Base-by-base conservation (phyloP, 2,113 vertebrate species). In the Pyxicephalus adspersus region DNA sequence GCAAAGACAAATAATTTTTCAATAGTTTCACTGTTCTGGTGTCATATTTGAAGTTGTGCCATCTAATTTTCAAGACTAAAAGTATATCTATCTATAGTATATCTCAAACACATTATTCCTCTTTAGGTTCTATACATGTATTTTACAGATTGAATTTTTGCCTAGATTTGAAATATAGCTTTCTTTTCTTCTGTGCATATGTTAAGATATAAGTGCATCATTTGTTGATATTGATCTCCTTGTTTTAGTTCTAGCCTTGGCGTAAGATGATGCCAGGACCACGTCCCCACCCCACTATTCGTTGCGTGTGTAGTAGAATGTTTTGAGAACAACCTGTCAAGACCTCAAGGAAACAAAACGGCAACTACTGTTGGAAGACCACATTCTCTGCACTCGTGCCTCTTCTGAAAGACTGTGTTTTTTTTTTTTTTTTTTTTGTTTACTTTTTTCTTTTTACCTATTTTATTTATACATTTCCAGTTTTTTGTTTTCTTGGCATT, bases 171-270 rank as follows among this genome's bases (percentile, higher is more conserved):
- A n/a, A n/a, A n/a, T n/a, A n/a, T n/a, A n/a, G n/a, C n/a, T n/a
- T n/a, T n/a, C n/a, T n/a, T n/a, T n/a, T n/a, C n/a, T n/a, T n/a
- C n/a, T n/a, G n/a, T n/a, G n/a, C n/a, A n/a, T n/a, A n/a, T n/a
- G n/a, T n/a, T n/a, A n/a, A n/a, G n/a, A n/a, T n/a, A n/a, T n/a
- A n/a, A n/a, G 38, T 38, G 38, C 8, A 38, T 38, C 6, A 38
- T 38, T 38, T 38, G 38, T 9, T 38, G 11, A 38, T 38, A 38
- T 38, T 38, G 11, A 4, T 38, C 38, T 9, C 38, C 38, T 38
- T 38, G 38, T 86, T 91, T 61, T 87, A 95, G 93, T 95, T 90
- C 90, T 96, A 83, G 87, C 89, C 8, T 87, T 95, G 85, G 90
- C 91, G 83, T 96, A 93, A 94, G 83, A 85, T 66, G 86, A 84